Percentiles rank a stretch among this genome's conserved stretches.
Evolutionary conservation across 2,797 vertebrate species (phyloP).

Genomic region (Benthosema pterotum): DNA sequence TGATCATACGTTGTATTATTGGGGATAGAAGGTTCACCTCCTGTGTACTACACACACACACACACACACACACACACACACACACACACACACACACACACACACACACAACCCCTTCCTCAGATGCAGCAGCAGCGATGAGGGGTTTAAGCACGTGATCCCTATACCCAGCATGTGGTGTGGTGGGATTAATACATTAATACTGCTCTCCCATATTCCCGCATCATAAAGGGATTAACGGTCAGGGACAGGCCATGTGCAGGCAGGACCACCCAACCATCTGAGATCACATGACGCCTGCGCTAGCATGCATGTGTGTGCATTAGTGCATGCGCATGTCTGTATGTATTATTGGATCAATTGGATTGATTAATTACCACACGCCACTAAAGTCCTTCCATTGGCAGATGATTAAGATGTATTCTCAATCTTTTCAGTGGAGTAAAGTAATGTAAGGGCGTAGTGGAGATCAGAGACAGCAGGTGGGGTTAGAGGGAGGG

Average conservation of each 20-base stretch:
- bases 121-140: constrained; percentile 43
- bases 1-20: too few relatives aligned
- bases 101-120: constrained; percentile 38
- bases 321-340: too few relatives aligned
- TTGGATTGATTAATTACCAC: too few relatives aligned
- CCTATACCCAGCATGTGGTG: constrained; percentile 68
- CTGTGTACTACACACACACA: background rate
- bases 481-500: constrained; percentile 35
- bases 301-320: too few relatives aligned
- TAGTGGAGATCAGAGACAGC: constrained; percentile 53
- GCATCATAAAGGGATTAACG: constrained; percentile 74
- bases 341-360: too few relatives aligned
- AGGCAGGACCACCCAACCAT: constrained; percentile 71
- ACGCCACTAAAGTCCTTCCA: background rate
- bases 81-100: background rate
- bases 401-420: background rate
- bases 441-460: constrained; percentile 20
- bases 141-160: constrained; percentile 50
- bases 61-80: background rate
- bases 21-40: too few relatives aligned
- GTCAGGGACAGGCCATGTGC: constrained; percentile 62
- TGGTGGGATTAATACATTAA: constrained; percentile 73
- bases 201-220: constrained; percentile 58
- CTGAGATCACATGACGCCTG: constrained; percentile 39
- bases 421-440: constrained; percentile 12